Percentiles rank a stretch among this genome's conserved stretches.
Conservation (phyloP, 2,797 vertebrate species). For the Argya squamiceps region DNA sequence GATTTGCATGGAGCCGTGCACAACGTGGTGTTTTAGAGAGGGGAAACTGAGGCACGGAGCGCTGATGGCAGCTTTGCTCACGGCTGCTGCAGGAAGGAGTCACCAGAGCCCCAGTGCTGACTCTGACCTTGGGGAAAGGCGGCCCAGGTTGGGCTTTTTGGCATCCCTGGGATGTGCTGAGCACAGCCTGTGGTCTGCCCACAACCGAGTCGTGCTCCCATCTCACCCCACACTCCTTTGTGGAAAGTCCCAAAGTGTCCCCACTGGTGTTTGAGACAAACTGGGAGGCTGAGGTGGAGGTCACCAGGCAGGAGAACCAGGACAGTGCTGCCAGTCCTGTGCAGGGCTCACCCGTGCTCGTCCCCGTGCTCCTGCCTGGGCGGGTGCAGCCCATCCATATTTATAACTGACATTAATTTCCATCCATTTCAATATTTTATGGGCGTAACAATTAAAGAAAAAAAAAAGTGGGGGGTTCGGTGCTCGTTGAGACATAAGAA, state of each 20-base stretch:
- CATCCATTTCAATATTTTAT: slow-evolving; percentile 3
- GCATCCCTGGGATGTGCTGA: neutral
- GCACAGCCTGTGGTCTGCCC: neutral
- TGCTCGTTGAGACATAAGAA: neutral
- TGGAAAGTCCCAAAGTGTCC: neutral
- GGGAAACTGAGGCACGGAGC: neutral
- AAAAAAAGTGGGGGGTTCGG: neutral
- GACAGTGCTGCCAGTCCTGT: fast-evolving
- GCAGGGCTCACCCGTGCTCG: fast-evolving
- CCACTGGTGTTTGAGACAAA: neutral
- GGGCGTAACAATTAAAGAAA: neutral
- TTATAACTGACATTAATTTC: neutral
- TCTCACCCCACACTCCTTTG: fast-evolving
- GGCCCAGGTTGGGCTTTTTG: neutral
- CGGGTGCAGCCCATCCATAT: neutral
- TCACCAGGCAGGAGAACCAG: neutral
- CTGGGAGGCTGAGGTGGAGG: neutral
- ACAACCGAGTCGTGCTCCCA: neutral
- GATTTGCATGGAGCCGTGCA: neutral
- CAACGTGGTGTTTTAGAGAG: neutral
- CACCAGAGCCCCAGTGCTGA: fast-evolving
- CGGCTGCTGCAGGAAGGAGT: slow-evolving; percentile 6
- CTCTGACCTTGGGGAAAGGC: neutral
- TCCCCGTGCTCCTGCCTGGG: neutral
- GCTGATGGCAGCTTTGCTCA: slow-evolving; percentile 8